A percentile compares a stretch with the other conserved stretches of the same genome.
Conservation (phyloP, 2,113 vertebrate genomes). For the Atractosteus spatula region DNA sequence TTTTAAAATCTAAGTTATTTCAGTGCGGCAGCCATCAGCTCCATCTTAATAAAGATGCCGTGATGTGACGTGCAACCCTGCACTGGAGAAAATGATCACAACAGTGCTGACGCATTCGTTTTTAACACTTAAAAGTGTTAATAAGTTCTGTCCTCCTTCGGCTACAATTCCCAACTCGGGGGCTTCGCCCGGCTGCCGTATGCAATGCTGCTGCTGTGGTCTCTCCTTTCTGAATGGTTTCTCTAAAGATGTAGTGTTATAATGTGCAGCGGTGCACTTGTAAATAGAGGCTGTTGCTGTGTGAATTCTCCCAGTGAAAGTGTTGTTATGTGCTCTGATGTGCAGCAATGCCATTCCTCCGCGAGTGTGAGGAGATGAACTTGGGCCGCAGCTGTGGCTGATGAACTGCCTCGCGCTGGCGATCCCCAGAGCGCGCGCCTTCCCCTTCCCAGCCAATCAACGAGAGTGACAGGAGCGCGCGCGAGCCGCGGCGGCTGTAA, state of each 20-base stretch:
- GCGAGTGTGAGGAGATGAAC: conserved; percentile 44
- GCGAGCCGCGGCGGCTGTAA: conserved; percentile 38
- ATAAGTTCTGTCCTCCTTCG: conserved; percentile 28
- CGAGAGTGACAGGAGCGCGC: conserved; percentile 42
- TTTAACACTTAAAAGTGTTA: conserved; percentile 26
- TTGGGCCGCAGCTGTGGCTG: conserved; percentile 39
- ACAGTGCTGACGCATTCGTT: conserved; percentile 29
- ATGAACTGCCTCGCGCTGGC: conserved; percentile 46
- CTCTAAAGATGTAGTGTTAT: conserved; percentile 30
- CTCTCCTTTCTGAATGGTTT: conserved; percentile 26
- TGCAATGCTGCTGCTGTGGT: conserved; percentile 19
- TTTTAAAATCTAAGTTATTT: conserved; percentile 6
- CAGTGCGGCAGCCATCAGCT: conserved; percentile 6
- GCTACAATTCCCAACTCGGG: conserved; percentile 19
- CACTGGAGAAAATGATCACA: conserved; percentile 15
- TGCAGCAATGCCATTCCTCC: conserved; percentile 43
- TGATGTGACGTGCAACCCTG: conserved; percentile 8
- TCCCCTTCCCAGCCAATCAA: conserved; percentile 40
- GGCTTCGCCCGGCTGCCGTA: conserved; percentile 21
- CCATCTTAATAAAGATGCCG: conserved; percentile 16
- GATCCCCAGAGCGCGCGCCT: conserved; percentile 37
- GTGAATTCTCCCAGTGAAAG: conserved; percentile 38
- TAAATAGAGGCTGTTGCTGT: conserved; percentile 37
- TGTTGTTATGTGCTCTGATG: conserved; percentile 37
- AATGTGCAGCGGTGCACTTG: conserved; percentile 31